Evolutionary conservation across 92 coral and sea anemone genomes (phyloP), one percentile per base, ranked within the genome.

Genomic region (Palythoa caribaeorum): DNA sequence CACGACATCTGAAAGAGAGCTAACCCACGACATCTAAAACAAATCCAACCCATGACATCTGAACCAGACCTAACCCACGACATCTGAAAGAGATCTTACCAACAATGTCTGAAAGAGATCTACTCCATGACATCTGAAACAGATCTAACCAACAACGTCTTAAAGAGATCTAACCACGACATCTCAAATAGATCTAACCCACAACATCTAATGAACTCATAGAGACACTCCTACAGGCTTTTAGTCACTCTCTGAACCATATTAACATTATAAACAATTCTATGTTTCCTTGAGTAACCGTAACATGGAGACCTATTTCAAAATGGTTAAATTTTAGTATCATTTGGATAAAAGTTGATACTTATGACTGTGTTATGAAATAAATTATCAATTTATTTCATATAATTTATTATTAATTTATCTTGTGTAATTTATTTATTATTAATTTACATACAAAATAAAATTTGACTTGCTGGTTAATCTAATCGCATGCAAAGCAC

Each of bases 261-360:
- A 2, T 0, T 10, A 13, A 13, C 2, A 3, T 13, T 17, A 14
- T 68, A 38, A 19, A 10, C 12, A 68, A 68, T 20, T 68, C 38
- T 68, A 20, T 3, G 73, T 76, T 76, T 76, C 80, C 80, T 76
- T 76, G 80, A 76, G 50, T 76, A 50, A 76, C 80, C 63, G 80
- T 52, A 76, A 76, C 80, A 48, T 76, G 80, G 15, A 21, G 65
- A 21, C 10, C 21, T 36, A 28, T 21, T 52, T 2, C 36, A 76
- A 50, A 68, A 20, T 3, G 6, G 12, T 12, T 20, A 40, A 9
- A 17, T 50, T 48, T 11, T 21, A 19, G 57, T 19, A 76, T 76
- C 16, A 2, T 19, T 17, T 13, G 12, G 38, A 10, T 50, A 40
- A 44, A 15, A 9, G 5, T 76, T 76, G 35, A 50, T 76, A 68